Evolutionary conservation across 2,113 vertebrate genomes (phyloP), one percentile per base, ranked within the genome.

Genomic region (Platichthys stellatus): DNA sequence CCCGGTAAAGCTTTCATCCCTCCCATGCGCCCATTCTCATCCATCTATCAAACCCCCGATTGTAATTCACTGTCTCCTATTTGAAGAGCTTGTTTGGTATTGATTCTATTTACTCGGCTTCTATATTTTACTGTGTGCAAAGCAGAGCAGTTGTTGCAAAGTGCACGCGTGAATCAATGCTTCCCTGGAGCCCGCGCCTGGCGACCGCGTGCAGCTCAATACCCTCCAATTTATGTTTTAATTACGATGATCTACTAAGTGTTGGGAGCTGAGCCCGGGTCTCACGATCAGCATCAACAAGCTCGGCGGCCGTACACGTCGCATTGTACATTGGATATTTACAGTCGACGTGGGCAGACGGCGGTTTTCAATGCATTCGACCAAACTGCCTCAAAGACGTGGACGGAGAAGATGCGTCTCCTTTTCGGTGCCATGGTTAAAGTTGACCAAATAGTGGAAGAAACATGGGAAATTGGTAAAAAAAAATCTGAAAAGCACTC

Each of bases 191-290:
- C 54, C 61, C 31, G 5, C 31, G 31, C 31, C 31, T 24, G 6
- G 72, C 12, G 31, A 72, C 81, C 71, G 71, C 70, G 65, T 58
- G 74, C 74, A 23, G 82, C 82, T 93, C 92, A 85, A 90, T 91
- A 83, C 72, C 72, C 73, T 86, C 75, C 88, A 88, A 92, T 93
- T 92, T 93, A 90, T 90, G 91, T 86, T 92, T 92, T 93, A 92
- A 94, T 93, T 90, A 92, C 13, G 77, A 88, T 88, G 83, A 92
- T 91, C 89, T 89, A 87, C 88, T 89, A 89, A 88, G 80, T 79
- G 83, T 74, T 72, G 31, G 38, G 56, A 69, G 63, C 73, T 69
- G 14, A 18, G 72, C 74, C 69, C 43, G 3, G 54, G 35, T 83
- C 76, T 63, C 53, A 57, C 76, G 79, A 76, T 86, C 72, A 63